phyloP scores from a whole-genome alignment of 2,797 vertebrate species.

The Lithobates pipiens region DNA sequence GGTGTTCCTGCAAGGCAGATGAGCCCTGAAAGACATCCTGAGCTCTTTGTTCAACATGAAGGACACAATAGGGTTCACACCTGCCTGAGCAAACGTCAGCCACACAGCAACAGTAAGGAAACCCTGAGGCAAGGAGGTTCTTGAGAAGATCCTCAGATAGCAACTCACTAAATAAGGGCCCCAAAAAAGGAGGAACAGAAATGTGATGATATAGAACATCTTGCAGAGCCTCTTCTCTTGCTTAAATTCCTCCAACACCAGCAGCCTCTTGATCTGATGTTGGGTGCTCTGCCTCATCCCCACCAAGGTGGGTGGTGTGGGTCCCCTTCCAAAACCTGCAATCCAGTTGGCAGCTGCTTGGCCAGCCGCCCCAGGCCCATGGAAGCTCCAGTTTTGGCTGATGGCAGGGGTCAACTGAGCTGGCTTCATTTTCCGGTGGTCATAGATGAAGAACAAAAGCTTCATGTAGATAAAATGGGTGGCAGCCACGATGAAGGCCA shows the following conservation, averaged over 20 bases:
- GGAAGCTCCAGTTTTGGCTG: constrained; percentile 98
- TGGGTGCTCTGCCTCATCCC: constrained; percentile 89
- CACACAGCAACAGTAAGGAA: constrained; percentile 92
- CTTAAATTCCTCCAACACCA: constrained; percentile 96
- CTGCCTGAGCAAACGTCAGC: constrained; percentile 95
- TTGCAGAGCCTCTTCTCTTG: constrained; percentile 94
- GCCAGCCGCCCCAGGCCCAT: constrained; percentile 93
- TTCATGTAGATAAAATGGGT: constrained; percentile 93
- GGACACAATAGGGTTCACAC: constrained; percentile 93
- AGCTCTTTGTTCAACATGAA: constrained; percentile 96
- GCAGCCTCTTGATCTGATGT: constrained; percentile 85
- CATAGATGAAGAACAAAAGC: constrained; percentile 94
- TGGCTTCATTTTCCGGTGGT: constrained; percentile 97
- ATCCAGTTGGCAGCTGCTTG: constrained; percentile 98
- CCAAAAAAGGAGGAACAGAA: constrained; percentile 92
- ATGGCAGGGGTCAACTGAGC: constrained; percentile 93
- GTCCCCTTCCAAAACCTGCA: constrained; percentile 93
- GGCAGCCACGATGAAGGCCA: constrained; percentile 89
- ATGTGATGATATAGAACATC: constrained; percentile 96
- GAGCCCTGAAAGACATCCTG: constrained; percentile 86
- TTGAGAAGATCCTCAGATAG: constrained; percentile 90
- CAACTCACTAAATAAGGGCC: constrained; percentile 92
- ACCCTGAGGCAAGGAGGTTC: constrained; percentile 85
- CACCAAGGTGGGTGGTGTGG: constrained; percentile 93
- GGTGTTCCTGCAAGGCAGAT: constrained; percentile 86